Evolutionary conservation across 1,140 invertebrate genomes (phyloP).

Genomic region (Nymphalis io): DNA sequence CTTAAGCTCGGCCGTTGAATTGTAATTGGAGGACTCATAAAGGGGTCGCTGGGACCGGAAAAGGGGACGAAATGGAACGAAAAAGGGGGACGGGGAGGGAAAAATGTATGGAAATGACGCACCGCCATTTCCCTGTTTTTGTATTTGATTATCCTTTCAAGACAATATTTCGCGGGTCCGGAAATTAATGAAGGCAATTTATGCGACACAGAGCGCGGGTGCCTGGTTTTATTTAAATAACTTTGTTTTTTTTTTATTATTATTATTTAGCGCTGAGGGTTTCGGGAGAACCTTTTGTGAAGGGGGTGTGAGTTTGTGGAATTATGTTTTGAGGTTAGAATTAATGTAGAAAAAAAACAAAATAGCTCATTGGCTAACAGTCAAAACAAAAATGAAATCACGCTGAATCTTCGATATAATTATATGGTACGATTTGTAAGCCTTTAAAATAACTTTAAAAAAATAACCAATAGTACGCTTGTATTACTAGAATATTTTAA

Average conservation of each 20-base stretch:
- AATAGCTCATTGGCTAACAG: not conserved
- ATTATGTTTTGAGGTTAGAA: constrained; percentile 60
- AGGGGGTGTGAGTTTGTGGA: constrained; percentile 59
- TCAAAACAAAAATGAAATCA: too few relatives aligned
- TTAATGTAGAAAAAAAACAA: constrained; percentile 35
- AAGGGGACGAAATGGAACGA: constrained; percentile 64
- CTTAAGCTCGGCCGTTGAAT: constrained; percentile 73
- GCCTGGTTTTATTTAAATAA: constrained; percentile 78
- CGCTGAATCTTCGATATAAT: too few relatives aligned
- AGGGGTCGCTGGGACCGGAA: constrained; percentile 69
- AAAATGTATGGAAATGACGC: constrained; percentile 79
- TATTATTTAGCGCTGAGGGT: constrained; percentile 59
- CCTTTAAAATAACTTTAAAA: too few relatives aligned
- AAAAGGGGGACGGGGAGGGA: constrained; percentile 51
- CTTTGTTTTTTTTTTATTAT: constrained; percentile 45
- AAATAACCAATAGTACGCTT: too few relatives aligned
- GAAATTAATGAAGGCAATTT: constrained; percentile 80
- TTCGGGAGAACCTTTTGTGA: constrained; percentile 71
- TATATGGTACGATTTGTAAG: too few relatives aligned
- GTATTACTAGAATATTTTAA: too few relatives aligned
- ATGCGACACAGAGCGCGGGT: constrained; percentile 72
- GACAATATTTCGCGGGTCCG: constrained; percentile 79
- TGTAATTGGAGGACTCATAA: constrained; percentile 76
- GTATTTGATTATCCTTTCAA: constrained; percentile 81
- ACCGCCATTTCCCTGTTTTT: constrained; percentile 79